A percentile compares a stretch with the other conserved stretches of the same genome.
phyloP scores from a whole-genome alignment of 2,113 vertebrate genomes.

The Anas platyrhynchos region DNA sequence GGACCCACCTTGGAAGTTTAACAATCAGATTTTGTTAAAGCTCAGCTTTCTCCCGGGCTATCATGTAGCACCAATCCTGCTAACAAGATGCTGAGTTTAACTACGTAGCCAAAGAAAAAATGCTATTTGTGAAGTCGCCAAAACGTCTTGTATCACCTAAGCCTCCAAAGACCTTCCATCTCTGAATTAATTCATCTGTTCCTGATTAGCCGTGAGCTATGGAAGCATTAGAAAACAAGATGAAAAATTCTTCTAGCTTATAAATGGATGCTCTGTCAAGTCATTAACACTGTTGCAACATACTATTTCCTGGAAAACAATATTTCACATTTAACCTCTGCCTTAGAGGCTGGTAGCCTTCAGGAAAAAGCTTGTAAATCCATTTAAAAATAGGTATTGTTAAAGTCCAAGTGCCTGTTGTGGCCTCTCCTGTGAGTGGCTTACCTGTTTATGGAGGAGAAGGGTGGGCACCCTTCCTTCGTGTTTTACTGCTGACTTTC shows the following conservation, averaged over 20 bases:
- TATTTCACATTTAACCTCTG: not conserved
- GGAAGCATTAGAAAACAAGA: not conserved
- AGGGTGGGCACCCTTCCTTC: not conserved
- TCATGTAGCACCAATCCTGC: not conserved
- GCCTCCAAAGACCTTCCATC: not conserved
- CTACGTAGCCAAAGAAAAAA: not conserved
- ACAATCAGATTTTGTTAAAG: not conserved
- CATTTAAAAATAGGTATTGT: not conserved
- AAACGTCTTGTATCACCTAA: not conserved
- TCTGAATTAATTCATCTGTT: not conserved
- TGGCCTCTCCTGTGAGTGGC: not conserved
- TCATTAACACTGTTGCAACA: not conserved
- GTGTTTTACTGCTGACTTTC: not conserved
- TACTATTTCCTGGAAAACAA: not conserved
- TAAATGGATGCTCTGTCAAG: not conserved
- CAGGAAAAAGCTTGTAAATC: not conserved
- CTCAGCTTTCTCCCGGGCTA: accelerated
- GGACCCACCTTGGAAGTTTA: not conserved
- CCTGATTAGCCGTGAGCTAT: not conserved
- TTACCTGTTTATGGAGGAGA: not conserved
- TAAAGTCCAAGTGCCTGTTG: not conserved
- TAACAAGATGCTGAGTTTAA: not conserved
- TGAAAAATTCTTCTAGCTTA: not conserved
- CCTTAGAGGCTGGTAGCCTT: not conserved
- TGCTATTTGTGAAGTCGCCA: not conserved